Base-by-base conservation (phyloP, 2,888 invertebrate genomes). In the Cenopis cana region DNA sequence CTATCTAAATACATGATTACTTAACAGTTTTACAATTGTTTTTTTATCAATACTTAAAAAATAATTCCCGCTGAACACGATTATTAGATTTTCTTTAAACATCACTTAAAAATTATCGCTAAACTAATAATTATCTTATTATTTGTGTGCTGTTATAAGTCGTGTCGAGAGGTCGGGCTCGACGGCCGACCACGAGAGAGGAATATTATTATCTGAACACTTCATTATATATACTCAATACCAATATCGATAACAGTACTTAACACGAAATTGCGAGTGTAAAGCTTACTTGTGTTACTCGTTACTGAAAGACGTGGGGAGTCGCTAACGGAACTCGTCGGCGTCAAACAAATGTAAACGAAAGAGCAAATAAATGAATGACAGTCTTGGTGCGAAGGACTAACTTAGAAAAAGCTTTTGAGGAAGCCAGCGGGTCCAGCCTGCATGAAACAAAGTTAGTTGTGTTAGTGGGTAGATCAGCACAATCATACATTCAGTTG, bases 341-440 rank as follows among this genome's bases (percentile, higher is more conserved):
- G 89, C 87, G 84, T 88, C 81, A 89, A 89, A 89, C 84, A 85
- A 86, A 89, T 75, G 73, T 81, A 87, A 84, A 79, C 76, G 85
- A 88, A 89, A 86, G 86, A 89, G 86, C 89, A 91, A 90, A 89
- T 81, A 87, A 93, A 90, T 82, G 76, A 90, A 90, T 81, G 90
- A 90, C 93, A 93, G 93, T 93, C 93, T 93, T 93, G 91, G 89
- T 91, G 92, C 89, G 88, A 87, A 90, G 89, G 86, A 87, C 83
- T 89, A 91, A 91, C 88, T 97, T 97, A 98, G 96, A 98, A 98
- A 95, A 98, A 97, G 96, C 97, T 97, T 95, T 98, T 98, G 93
- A 98, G 96, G 96, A 98, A 98, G 94, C 97, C 97, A 94, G 97
- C 97, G 90, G 98, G 97, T 93, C 97, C 97, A 94, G 97, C 97